These are phyloP conservation scores for Hydrotaea diabolus DNA, from an alignment of 2,888 invertebrate species.

Conservation along the genomic window DNA sequence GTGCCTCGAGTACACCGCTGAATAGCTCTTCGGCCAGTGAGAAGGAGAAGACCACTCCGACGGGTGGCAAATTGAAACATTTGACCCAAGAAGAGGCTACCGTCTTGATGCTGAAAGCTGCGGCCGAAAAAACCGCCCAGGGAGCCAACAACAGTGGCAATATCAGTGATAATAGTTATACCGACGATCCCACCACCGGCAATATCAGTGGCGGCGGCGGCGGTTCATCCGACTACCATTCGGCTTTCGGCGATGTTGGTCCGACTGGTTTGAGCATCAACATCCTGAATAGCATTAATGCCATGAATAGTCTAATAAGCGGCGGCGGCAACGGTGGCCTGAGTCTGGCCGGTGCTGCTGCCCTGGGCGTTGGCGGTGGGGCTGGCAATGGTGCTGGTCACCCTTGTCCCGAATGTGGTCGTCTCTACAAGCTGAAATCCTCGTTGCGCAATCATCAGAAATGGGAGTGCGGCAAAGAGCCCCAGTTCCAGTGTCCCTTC, in stretches of 20 bases:
- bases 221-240: slow-evolving; percentile 73
- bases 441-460: slow-evolving; percentile 91
- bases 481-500: slow-evolving; percentile 90
- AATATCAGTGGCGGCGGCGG: slow-evolving; percentile 70
- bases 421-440: slow-evolving; percentile 92
- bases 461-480: slow-evolving; percentile 93
- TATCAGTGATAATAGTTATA: slow-evolving; percentile 75
- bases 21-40: slow-evolving; percentile 59
- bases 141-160: slow-evolving; percentile 73
- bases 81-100: slow-evolving; percentile 77
- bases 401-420: slow-evolving; percentile 90
- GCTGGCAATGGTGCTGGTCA: slow-evolving; percentile 83
- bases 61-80: slow-evolving; percentile 75
- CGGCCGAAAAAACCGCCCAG: slow-evolving; percentile 74
- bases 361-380: slow-evolving; percentile 70
- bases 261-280: slow-evolving; percentile 77
- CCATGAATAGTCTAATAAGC: slow-evolving; percentile 79
- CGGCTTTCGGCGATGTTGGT: slow-evolving; percentile 75
- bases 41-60: slow-evolving; percentile 55
- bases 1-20: slow-evolving; percentile 56
- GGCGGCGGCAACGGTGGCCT: slow-evolving; percentile 71
- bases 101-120: slow-evolving; percentile 75
- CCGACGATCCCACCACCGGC: slow-evolving; percentile 70
- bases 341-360: slow-evolving; percentile 69
- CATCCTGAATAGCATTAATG: slow-evolving; percentile 78